Evolutionary conservation across 2,888 invertebrate species (phyloP).

Genomic region (Polietes domitor): DNA sequence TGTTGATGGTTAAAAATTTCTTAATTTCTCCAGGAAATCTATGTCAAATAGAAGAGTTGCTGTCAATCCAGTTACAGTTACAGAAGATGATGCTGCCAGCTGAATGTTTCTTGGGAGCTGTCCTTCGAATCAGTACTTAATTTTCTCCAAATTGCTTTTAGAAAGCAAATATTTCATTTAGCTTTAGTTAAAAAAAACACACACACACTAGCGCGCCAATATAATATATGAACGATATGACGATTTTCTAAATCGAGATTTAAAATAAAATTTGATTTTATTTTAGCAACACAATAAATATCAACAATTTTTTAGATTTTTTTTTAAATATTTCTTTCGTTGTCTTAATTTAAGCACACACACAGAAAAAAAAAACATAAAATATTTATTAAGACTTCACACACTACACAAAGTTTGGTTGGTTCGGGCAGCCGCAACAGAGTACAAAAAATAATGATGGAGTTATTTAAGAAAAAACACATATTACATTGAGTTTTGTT

Average conservation of each 20-base stretch:
- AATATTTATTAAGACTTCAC: constrained; percentile 31
- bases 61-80: background rate
- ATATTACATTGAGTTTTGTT: constrained; percentile 5
- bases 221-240: background rate
- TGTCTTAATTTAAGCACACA: background rate
- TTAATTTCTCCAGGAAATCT: constrained; percentile 67
- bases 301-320: background rate
- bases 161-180: constrained; percentile 15
- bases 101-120: background rate
- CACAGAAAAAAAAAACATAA: background rate
- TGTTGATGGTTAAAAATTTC: constrained; percentile 24
- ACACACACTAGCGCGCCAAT: too few species aligned
- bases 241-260: constrained; percentile 40
- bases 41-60: constrained; percentile 49
- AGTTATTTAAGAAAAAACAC: constrained; percentile 30
- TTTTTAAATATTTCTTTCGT: background rate
- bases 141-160: constrained; percentile 1
- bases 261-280: constrained; percentile 8
- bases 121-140: background rate
- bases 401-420: constrained; percentile 45
- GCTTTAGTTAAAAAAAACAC: background rate
- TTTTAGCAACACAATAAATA: constrained; percentile 2
- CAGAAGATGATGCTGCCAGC: background rate
- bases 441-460: constrained; percentile 43
- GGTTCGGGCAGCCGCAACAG: constrained; percentile 44